Evolutionary conservation across 2,113 vertebrate genomes (phyloP).

Genomic region (Thalassarche chlororhynchos): DNA sequence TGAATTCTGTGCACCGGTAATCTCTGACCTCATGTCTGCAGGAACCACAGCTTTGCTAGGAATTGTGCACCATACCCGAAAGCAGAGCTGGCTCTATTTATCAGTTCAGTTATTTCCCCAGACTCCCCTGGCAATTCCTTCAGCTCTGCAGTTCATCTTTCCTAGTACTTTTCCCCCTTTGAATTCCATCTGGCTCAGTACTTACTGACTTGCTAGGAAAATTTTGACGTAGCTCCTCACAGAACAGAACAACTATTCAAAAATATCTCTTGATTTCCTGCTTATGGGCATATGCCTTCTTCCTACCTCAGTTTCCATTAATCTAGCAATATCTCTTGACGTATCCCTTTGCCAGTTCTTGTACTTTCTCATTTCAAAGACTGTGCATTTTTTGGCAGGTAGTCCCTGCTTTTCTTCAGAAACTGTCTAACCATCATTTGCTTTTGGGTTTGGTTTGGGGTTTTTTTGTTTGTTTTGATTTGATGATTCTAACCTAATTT

Average conservation of each 20-base stretch:
- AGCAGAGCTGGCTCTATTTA: neutral
- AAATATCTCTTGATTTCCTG: neutral
- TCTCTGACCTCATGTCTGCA: neutral
- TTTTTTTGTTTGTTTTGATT: neutral
- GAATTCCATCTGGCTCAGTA: neutral
- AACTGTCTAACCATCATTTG: neutral
- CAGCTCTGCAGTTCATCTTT: neutral
- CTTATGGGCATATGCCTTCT: neutral
- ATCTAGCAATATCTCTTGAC: neutral
- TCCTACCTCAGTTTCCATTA: neutral
- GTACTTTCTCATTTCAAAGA: neutral
- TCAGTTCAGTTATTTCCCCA: neutral
- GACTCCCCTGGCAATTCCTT: neutral
- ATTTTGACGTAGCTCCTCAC: neutral
- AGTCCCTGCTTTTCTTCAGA: neutral
- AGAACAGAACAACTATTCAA: neutral
- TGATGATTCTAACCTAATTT: neutral
- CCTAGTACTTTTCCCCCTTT: neutral
- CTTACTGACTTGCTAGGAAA: neutral
- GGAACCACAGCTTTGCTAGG: neutral
- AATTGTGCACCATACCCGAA: rapidly evolving
- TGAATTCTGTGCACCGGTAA: neutral
- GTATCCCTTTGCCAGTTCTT: neutral
- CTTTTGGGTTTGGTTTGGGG: neutral
- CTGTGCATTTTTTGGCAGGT: neutral